Conservation (phyloP, 1,140 invertebrate species). For the Coelopa frigida region DNA sequence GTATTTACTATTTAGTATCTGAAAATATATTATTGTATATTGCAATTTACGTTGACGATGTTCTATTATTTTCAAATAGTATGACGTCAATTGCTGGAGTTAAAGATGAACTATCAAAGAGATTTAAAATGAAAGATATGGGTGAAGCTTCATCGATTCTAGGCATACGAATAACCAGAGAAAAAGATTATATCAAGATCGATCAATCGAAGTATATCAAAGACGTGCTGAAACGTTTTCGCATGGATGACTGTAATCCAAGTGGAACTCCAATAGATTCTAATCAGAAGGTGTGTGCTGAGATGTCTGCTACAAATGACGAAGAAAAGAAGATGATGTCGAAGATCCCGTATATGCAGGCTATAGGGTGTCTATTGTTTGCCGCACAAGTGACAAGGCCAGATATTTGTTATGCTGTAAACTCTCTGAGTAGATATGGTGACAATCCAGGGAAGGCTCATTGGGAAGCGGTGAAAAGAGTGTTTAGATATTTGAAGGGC, state of each 20-base stretch:
- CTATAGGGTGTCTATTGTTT: constrained; percentile 38
- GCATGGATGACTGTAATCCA: constrained; percentile 7
- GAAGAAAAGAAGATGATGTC: constrained; percentile 1
- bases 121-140: constrained; percentile 11
- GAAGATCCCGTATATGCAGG: constrained; percentile 18
- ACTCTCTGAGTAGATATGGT: constrained; percentile 20
- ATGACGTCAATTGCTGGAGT: background rate
- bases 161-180: constrained; percentile 7
- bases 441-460: constrained; percentile 13
- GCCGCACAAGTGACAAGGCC: constrained; percentile 33
- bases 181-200: background rate
- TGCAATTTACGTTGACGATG: constrained; percentile 13
- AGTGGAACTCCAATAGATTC: constrained; percentile 6
- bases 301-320: too few relatives aligned
- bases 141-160: constrained; percentile 1
- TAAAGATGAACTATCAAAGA: background rate
- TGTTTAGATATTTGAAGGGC: constrained; percentile 2
- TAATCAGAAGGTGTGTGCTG: background rate
- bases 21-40: constrained; percentile 3
- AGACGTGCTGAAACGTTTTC: background rate
- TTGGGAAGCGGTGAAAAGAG: constrained; percentile 1
- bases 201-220: background rate
- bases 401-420: constrained; percentile 29
- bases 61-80: constrained; percentile 2
- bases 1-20: constrained; percentile 10